Base-by-base conservation (phyloP, 2,113 vertebrate genomes). In the Ceyx margarethae region DNA sequence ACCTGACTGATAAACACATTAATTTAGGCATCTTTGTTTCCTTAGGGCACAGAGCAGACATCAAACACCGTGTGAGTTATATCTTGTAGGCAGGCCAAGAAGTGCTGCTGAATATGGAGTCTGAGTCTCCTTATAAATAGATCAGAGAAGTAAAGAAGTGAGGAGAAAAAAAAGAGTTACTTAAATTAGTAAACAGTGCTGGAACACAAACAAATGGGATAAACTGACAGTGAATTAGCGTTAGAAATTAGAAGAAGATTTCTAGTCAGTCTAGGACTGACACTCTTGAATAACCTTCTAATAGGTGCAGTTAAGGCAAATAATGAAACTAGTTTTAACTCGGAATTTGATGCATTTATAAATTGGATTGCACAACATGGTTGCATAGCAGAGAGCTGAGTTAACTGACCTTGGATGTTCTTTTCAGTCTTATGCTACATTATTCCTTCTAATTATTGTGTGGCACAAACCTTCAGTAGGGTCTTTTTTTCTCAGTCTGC, bases 381-480 rank as follows among this genome's bases (percentile, higher is more conserved):
- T 80, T 71, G 56, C 33, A 35, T 64, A 93, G 53, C 7, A 5
- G 60, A 95, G 82, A 64, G n/a, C 79, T 85, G 51, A 65, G 60
- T 90, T 95, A 81, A 74, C 54, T 91, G 93, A 95, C 93, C 88
- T 91, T 92, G 90, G 82, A 87, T 89, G 65, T 56, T 90, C 68
- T 93, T 74, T 73, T 40, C 51, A 75, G 40, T 71, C 40, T 94
- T 92, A 84, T 35, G 48, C 54, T 83, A 64, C 51, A 29, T 92
- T 95, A 77, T 95, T 94, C 46, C 72, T 74, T 82, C 67, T 94
- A 85, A 80, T 81, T 95, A 73, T 81, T 72, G 54, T 42, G 35
- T 84, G 57, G 45, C 76, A 46, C 21, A 72, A 86, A 81, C 73
- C 57, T 86, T 72, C 35, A 72, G 35, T 29, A 78, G 57, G 72